Conservation (phyloP, 2,888 invertebrate species). For the Thalpophila matura region DNA sequence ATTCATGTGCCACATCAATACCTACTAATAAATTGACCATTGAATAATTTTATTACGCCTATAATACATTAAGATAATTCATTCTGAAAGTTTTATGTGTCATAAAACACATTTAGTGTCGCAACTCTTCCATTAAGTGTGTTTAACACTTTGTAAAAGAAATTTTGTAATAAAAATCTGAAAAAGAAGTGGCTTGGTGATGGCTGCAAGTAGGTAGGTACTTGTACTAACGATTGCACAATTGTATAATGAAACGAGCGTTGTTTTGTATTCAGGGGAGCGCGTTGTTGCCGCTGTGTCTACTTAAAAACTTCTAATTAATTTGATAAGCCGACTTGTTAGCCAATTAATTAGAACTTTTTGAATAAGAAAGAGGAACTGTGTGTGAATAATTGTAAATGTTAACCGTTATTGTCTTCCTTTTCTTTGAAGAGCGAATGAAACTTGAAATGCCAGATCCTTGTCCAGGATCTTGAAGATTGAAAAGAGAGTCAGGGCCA, state of each 20-base stretch:
- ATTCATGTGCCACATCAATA: constrained; percentile 18
- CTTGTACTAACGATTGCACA: constrained; percentile 20
- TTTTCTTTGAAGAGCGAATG: constrained; percentile 13
- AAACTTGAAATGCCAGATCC: constrained; percentile 15
- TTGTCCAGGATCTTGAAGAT: constrained; percentile 26
- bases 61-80: constrained; percentile 41
- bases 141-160: constrained; percentile 33
- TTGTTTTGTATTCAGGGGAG: constrained; percentile 28
- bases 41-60: constrained; percentile 46
- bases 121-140: constrained; percentile 40
- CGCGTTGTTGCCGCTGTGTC: constrained; percentile 25
- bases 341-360: constrained; percentile 49
- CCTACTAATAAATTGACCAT: constrained; percentile 26
- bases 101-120: constrained; percentile 52
- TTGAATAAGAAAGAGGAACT: constrained; percentile 25
- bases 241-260: constrained; percentile 16
- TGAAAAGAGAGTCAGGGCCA: constrained; percentile 22
- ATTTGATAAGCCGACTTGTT: constrained; percentile 38
- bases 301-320: constrained; percentile 55
- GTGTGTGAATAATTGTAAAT: constrained; percentile 42
- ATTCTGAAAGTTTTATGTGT: constrained; percentile 47
- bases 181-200: constrained; percentile 7
- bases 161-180: constrained; percentile 19
- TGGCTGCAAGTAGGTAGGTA: constrained; percentile 1
- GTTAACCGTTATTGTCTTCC: constrained; percentile 16